phyloP scores from a whole-genome alignment of 2,113 vertebrate genomes.

The Lucifuga dentata region DNA sequence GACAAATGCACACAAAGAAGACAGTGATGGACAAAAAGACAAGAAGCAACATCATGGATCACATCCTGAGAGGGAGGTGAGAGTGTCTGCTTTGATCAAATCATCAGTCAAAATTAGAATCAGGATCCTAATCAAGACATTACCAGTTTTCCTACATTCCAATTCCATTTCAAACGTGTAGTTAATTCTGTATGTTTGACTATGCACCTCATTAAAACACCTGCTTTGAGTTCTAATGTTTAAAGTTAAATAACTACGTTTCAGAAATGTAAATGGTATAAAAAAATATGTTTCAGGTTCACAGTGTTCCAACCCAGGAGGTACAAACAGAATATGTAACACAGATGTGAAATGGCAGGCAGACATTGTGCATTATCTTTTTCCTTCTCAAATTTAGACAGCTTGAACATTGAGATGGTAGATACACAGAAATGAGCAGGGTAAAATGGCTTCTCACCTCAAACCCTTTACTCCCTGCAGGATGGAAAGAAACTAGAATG shows the following conservation, averaged over 20 bases:
- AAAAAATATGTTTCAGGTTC: slow-evolving; percentile 17
- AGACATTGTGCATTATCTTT: slow-evolving; percentile 41
- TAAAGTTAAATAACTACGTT: too few species aligned
- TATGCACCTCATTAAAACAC: background rate
- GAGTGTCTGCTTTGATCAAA: background rate
- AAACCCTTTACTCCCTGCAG: slow-evolving; percentile 70
- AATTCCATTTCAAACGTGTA: background rate
- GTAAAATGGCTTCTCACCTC: slow-evolving; percentile 76
- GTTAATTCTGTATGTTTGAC: too few species aligned
- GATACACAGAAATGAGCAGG: slow-evolving; percentile 55
- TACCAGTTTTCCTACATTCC: background rate
- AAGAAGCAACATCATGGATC: slow-evolving; percentile 28
- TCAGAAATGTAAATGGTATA: too few species aligned
- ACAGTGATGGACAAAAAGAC: slow-evolving; percentile 35
- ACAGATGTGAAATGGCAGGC: slow-evolving; percentile 51
- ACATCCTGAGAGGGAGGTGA: slow-evolving; percentile 57
- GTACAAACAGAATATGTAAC: slow-evolving; percentile 45
- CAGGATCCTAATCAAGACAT: too few species aligned
- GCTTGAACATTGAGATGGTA: slow-evolving; percentile 52
- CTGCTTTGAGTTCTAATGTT: background rate
- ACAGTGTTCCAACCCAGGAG: slow-evolving; percentile 53
- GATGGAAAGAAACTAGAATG: slow-evolving; percentile 76
- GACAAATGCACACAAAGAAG: slow-evolving; percentile 25
- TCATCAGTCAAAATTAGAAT: too few species aligned
- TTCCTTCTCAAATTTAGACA: slow-evolving; percentile 42